Conservation (phyloP, 2,797 vertebrate species). For the Lophotriccus pileatus region DNA sequence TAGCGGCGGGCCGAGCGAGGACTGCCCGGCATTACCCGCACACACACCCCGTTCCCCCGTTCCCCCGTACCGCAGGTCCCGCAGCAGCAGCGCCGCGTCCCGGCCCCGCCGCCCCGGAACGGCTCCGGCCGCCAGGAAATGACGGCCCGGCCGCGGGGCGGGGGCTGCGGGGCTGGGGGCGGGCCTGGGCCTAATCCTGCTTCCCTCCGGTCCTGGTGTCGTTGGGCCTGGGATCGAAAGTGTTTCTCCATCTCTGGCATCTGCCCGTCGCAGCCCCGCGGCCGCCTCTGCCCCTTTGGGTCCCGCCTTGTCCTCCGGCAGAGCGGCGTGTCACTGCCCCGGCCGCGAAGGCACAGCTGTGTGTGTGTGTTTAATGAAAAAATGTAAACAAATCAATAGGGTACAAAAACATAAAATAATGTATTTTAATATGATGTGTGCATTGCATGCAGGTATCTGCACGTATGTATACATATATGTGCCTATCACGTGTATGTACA, state of each 20-base stretch:
- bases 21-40: too few species aligned
- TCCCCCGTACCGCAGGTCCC: not conserved
- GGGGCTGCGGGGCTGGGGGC: too few species aligned
- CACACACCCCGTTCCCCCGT: too few species aligned
- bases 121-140: not conserved
- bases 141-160: fast-evolving
- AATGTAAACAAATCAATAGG: not conserved
- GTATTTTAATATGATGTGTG: too few species aligned
- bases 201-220: too few species aligned
- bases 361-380: fast-evolving
- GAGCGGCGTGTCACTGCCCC: too few species aligned
- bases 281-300: fast-evolving
- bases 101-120: not conserved
- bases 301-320: fast-evolving
- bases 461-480: fast-evolving
- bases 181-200: too few species aligned
- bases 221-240: too few species aligned
- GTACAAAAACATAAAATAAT: not conserved
- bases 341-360: not conserved
- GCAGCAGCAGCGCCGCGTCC: not conserved
- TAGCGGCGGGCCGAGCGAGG: too few species aligned
- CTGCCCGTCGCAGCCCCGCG: not conserved
- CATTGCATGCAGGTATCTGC: not conserved
- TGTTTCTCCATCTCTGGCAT: fast-evolving
- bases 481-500: not conserved